Evolutionary conservation across 2,888 invertebrate species (phyloP), one percentile per base, ranked within the genome.

Genomic region (Lasius platythorax): DNA sequence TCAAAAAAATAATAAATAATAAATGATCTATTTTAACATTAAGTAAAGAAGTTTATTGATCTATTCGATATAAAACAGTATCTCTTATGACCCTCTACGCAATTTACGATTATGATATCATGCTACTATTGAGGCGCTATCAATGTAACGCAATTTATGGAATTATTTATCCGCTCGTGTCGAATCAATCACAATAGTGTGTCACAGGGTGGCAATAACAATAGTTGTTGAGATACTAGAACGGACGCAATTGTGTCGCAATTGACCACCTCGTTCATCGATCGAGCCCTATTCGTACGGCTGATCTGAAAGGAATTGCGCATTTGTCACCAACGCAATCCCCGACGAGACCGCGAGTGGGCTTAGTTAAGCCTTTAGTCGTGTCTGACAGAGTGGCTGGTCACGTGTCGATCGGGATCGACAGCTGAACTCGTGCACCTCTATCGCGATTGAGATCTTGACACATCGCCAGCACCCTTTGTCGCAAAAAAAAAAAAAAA

Each of bases 191-290:
- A 81, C 79, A 73, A 81, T 81, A 63, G 79, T 73, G 73, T 81
- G 79, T 73, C 73, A 81, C 61, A 23, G 46, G 12, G 53, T 76
- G 40, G 43, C 79, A 61, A 81, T 73, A 81, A 81, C 79, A 81
- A 81, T 79, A 79, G 79, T 81, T 73, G 73, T 63, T 73, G 72
- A 46, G 61, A 50, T 72, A 66, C 66, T 76, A 78, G 68, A 78
- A 78, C 68, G 70, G 33, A 64, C 33, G 50, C 0, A 43, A 23
- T 23, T 23, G 73, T 79, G 83, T 88, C 83, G 87, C 90, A 84
- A 87, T 82, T 85, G 68, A 78, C 74, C 92, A 93, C 92, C 93
- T 92, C 93, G 93, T 94, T 94, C 93, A 91, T 90, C 92, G 94
- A 94, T 91, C 91, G 90, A 87, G 88, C 89, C 85, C 85, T 87